Evolutionary conservation across 1,140 invertebrate genomes (phyloP), one percentile per base, ranked within the genome.

Genomic region (Bombus picipes): DNA sequence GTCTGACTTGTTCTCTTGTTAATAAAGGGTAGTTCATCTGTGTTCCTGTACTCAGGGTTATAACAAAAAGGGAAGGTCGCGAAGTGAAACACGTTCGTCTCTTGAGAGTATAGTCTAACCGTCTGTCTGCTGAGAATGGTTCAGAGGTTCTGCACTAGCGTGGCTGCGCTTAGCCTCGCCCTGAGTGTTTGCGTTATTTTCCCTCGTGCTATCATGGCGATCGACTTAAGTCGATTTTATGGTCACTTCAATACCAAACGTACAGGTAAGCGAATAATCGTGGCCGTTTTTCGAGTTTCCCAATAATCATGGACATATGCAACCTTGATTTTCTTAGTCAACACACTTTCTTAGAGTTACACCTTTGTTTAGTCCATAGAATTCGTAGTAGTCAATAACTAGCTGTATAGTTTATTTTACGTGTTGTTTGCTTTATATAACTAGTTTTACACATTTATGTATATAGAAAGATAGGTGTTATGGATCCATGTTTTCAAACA

Each of bases 221-320:
- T 97, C 76, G 97, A 97, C 94, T 95, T 97, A 65, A 96, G 96
- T 92, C 95, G 96, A 81, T 96, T 97, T 81, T 97, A 97, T 90
- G 96, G 96, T 53, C 96, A 97, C 91, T 90, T 96, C 74, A 96
- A 95, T 90, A 95, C 96, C 53, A 97, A 97, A 92, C 95, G 97
- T 87, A 96, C 96, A 90, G 97, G 97, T 97, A 91, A 96, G 96
- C 94, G 18, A 81, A 1, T 22, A 37, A n/a, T n/a, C 41, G 25
- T 18, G 10, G 2, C 53, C 34, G 28, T 22, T 5, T 22, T 18
- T 10, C 2, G 8, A 28, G 25, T 32, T 68, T 15, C 5, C 25
- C 15, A 22, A 28, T 34, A 47, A 34, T 65, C 47, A 3, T 15
- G 3, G 10, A 28, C 6, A 8, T 15, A 73, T 9, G n/a, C 47